A percentile compares a stretch with the other conserved stretches of the same genome.
These are phyloP conservation scores for Globodera ellingtonae DNA, from an alignment of 1,140 invertebrate genomes.

Conservation along the genomic window DNA sequence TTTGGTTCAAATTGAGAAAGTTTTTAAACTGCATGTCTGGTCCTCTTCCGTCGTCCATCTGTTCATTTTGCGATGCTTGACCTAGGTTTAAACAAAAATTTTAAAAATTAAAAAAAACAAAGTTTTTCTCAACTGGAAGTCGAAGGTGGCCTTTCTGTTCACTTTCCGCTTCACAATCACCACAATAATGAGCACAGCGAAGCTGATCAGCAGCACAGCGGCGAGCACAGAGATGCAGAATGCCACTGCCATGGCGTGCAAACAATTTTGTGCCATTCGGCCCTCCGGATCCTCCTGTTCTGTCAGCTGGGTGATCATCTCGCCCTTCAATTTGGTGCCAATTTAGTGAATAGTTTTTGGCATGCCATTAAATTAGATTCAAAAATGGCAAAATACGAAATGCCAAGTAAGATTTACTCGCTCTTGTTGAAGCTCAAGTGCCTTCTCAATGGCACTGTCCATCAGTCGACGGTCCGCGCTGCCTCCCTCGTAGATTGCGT, in stretches of 20 bases:
- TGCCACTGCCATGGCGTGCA: conserved; percentile 37
- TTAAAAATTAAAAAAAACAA: neutral
- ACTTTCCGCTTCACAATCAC: conserved; percentile 19
- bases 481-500: conserved; percentile 33
- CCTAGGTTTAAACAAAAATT: neutral
- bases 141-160: neutral
- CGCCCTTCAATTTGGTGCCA: conserved; percentile 3
- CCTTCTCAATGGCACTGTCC: conserved; percentile 9
- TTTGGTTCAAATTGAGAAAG: neutral
- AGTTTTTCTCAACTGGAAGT: neutral
- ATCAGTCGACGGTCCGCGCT: neutral
- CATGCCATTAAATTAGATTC: conserved; percentile 1
- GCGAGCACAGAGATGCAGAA: conserved; percentile 33
- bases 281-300: neutral
- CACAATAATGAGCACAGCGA: conserved; percentile 30
- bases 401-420: neutral
- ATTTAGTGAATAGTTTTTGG: neutral
- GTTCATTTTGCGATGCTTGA: neutral
- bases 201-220: conserved; percentile 30
- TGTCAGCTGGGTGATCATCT: conserved; percentile 17
- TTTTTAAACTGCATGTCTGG: neutral
- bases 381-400: neutral
- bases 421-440: conserved; percentile 24
- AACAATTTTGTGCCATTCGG: conserved; percentile 28
- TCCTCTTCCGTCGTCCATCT: neutral